Base-by-base conservation (phyloP, 2,888 invertebrate genomes). In the Amphimallon solstitiale region DNA sequence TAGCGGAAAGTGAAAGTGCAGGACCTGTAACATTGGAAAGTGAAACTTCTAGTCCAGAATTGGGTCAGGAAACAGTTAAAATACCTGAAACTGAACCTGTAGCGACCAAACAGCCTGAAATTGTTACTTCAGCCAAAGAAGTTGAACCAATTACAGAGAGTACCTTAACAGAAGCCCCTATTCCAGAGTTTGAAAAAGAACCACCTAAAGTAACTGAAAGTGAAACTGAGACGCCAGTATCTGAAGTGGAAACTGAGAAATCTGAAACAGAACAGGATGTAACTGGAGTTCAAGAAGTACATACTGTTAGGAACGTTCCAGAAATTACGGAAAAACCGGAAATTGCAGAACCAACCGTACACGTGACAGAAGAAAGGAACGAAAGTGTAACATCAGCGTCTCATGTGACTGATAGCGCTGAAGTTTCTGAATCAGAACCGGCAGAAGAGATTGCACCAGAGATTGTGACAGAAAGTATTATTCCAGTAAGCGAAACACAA, bases 181-280 rank as follows among this genome's bases (percentile, higher is more conserved):
- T 52, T 35, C 63, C 61, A 43, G 60, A 49, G 7, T 14, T 12
- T 43, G 63, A 52, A 46, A 35, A 46, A 23, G 14, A 54, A 37
- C 6, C 43, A 34, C 10, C 19, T 7, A 15, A 51, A 34, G 21
- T 14, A 66, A 48, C 38, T 37, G 66, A 68, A 52, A 14, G 15
- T 40, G 59, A 52, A 29, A 37, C 14, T 45, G 34, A 51, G 10
- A 29, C 40, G 23, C 10, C 49, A n/a, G 14, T 37, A 63, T 46
- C 34, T 21, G 37, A 64, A 38, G 65, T 37, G 5, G 61, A 67
- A 71, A 63, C 66, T 23, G 51, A 52, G 4, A 56, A 29, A 29
- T 40, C 23, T n/a, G 10, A 65, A 65, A 56, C 68, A 61, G 65
- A 68, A 43, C 54, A 52, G 1, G 23, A 49, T 35, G 62, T 64